Evolutionary conservation across 1,140 invertebrate genomes (phyloP).

Genomic region (Maconellicoccus hirsutus): DNA sequence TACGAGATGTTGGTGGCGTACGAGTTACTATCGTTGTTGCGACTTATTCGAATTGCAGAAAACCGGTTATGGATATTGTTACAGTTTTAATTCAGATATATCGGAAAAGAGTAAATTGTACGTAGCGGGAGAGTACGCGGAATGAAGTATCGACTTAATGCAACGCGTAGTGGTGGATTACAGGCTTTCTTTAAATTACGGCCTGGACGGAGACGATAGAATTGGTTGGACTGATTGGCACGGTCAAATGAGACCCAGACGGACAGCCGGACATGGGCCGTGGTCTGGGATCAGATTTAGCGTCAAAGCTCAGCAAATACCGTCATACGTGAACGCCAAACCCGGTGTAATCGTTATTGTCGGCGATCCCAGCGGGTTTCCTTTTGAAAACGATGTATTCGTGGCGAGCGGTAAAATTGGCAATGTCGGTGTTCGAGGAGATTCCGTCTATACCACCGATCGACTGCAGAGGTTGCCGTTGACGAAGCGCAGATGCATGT

Average conservation of each 20-base stretch:
- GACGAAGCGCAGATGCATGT: constrained; percentile 24
- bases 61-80: constrained; percentile 35
- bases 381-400: constrained; percentile 23
- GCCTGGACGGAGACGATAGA: constrained; percentile 13
- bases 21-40: constrained; percentile 31
- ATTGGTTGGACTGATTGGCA: constrained; percentile 26
- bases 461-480: constrained; percentile 18
- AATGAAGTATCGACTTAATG: no score
- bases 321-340: constrained; percentile 22
- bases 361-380: constrained; percentile 25
- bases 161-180: no score
- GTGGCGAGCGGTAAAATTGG: constrained; percentile 24
- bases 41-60: constrained; percentile 33
- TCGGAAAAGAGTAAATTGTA: constrained; percentile 29
- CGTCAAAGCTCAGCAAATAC: constrained; percentile 22
- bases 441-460: constrained; percentile 23
- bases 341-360: constrained; percentile 26
- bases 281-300: constrained; percentile 25
- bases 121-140: no score
- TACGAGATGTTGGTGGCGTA: constrained; percentile 33
- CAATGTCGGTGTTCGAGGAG: constrained; percentile 25
- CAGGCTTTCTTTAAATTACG: constrained; percentile 24
- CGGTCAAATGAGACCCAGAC: constrained; percentile 19
- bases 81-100: constrained; percentile 34
- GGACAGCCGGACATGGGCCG: constrained; percentile 23